These are phyloP conservation scores for Sphecodes monilicornis DNA, from an alignment of 2,888 invertebrate genomes.

Conservation along the genomic window DNA sequence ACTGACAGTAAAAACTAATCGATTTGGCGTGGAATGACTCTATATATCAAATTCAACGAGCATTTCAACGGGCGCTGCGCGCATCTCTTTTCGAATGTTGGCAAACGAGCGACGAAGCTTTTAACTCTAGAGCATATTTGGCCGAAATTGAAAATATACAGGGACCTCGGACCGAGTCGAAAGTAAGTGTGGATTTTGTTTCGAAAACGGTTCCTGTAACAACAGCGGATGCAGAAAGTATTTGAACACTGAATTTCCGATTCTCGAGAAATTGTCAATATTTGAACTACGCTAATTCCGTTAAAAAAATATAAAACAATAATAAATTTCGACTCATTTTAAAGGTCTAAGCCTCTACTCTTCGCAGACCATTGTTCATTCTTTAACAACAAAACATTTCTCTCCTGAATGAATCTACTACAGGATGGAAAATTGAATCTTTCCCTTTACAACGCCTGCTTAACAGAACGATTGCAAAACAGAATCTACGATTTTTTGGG, in stretches of 20 bases:
- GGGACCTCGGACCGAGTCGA: background rate
- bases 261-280: background rate
- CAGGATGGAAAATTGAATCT: too few species aligned
- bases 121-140: conserved; percentile 22
- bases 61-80: background rate
- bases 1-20: conserved; percentile 9
- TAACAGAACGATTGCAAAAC: too few species aligned
- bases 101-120: conserved; percentile 37
- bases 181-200: conserved; percentile 8
- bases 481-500: too few species aligned
- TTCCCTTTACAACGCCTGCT: too few species aligned
- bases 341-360: too few species aligned
- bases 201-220: background rate
- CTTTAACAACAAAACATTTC: too few species aligned
- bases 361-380: too few species aligned
- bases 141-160: conserved; percentile 27
- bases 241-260: background rate
- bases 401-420: too few species aligned
- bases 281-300: too few species aligned
- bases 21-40: conserved; percentile 9
- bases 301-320: too few species aligned
- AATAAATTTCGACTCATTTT: too few species aligned
- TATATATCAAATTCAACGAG: conserved; percentile 13
- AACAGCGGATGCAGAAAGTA: background rate
- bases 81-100: conserved; percentile 14